A percentile compares a stretch with the other conserved stretches of the same genome.
phyloP scores from a whole-genome alignment of 2,888 invertebrate species.

The Apamea sordens region DNA sequence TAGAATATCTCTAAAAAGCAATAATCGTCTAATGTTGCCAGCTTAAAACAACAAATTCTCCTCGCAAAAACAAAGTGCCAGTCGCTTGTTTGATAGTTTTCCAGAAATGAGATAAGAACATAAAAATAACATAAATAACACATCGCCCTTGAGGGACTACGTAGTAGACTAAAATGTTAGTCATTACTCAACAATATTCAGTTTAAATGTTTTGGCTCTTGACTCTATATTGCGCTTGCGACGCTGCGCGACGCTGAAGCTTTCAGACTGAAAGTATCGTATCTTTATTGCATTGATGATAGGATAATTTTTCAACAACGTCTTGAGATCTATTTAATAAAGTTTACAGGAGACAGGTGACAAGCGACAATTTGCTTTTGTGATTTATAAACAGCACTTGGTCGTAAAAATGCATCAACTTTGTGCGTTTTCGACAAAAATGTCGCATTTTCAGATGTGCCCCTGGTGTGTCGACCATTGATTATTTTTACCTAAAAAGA shows the following conservation, averaged over 20 bases:
- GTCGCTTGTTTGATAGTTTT: constrained; percentile 12
- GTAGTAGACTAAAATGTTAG: constrained; percentile 14
- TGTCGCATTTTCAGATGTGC: background rate
- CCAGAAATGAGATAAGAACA: constrained; percentile 31
- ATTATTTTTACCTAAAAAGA: background rate
- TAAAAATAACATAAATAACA: constrained; percentile 23
- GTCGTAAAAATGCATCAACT: background rate
- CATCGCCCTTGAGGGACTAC: constrained; percentile 30
- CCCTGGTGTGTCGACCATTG: background rate
- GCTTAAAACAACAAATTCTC: background rate
- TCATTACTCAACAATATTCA: constrained; percentile 41
- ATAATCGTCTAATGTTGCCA: background rate
- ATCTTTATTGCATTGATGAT: background rate
- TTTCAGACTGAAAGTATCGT: background rate
- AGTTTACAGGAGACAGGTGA: background rate
- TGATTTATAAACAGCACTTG: no score
- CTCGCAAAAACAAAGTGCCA: background rate
- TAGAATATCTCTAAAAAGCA: background rate
- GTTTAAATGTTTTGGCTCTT: constrained; percentile 44
- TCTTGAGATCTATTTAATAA: background rate
- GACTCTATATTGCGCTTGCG: constrained; percentile 16
- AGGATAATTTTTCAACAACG: background rate
- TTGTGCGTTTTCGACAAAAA: background rate
- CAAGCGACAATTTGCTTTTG: background rate
- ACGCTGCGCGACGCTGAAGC: background rate